A percentile compares a stretch with the other conserved stretches of the same genome.
phyloP scores from a whole-genome alignment of 1,140 invertebrate species.

The Diabrotica virgifera region DNA sequence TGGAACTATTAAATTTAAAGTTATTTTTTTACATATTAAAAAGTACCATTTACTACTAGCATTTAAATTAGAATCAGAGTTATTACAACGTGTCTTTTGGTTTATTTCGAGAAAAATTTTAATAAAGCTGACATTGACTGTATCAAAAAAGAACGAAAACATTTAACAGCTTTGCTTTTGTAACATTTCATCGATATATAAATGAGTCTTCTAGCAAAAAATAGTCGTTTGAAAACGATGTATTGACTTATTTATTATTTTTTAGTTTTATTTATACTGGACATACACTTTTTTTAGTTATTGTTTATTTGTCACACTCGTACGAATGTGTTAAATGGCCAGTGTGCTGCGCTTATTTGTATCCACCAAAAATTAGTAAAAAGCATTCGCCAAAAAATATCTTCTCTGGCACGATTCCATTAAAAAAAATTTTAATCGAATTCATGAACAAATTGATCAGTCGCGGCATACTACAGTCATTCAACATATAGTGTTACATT shows the following conservation, averaged over 20 bases:
- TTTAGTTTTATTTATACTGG: conserved; percentile 11
- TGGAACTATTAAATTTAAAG: not conserved
- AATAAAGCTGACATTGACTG: conserved; percentile 13
- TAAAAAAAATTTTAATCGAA: no score
- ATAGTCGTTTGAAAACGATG: conserved; percentile 10
- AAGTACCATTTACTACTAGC: not conserved
- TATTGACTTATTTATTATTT: conserved; percentile 17
- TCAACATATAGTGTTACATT: no score
- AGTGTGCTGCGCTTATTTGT: no score
- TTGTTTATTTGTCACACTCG: conserved; percentile 30
- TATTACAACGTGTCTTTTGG: not conserved
- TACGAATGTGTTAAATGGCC: conserved; percentile 16
- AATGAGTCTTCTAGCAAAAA: conserved; percentile 15
- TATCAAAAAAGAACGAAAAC: conserved; percentile 5
- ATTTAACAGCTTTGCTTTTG: conserved; percentile 5
- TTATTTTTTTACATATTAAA: not conserved
- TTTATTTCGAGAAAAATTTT: conserved; percentile 11
- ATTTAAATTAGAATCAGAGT: not conserved
- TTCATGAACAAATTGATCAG: no score
- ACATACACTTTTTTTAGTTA: conserved; percentile 22
- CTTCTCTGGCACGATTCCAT: no score
- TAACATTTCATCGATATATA: conserved; percentile 13
- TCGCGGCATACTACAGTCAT: no score
- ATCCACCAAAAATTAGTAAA: no score
- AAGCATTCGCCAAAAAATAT: no score